Evolutionary conservation across 2,888 invertebrate species (phyloP).

Genomic region (Tricholauxania praeusta): DNA sequence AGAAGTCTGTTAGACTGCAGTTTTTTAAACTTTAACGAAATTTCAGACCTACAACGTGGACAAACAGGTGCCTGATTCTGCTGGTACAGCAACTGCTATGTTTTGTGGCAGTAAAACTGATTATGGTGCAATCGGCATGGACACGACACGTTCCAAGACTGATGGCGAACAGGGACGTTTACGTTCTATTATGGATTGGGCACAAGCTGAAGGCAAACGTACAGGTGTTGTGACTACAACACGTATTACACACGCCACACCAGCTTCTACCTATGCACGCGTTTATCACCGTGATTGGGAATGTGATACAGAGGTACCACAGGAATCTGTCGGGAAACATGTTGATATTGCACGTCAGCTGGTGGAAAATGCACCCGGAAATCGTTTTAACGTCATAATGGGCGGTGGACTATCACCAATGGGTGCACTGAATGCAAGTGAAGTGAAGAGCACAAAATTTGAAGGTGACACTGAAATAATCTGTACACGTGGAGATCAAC

Average conservation of each 20-base stretch:
- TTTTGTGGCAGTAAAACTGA: conserved; percentile 75
- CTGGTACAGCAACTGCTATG: conserved; percentile 77
- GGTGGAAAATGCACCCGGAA: conserved; percentile 74
- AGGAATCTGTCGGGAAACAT: conserved; percentile 64
- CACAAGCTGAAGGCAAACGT: conserved; percentile 71
- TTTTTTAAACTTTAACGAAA: neutral
- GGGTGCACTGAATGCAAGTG: conserved; percentile 59
- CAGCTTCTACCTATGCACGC: conserved; percentile 73
- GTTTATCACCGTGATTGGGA: conserved; percentile 73
- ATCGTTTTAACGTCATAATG: conserved; percentile 73
- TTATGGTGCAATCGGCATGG: conserved; percentile 71
- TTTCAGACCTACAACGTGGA: conserved; percentile 77
- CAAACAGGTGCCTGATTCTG: conserved; percentile 78
- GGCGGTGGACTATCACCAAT: conserved; percentile 73
- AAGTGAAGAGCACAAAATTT: conserved; percentile 53
- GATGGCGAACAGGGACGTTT: conserved; percentile 68
- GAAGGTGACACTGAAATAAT: conserved; percentile 59
- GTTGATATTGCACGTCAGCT: conserved; percentile 75
- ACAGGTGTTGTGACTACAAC: conserved; percentile 78
- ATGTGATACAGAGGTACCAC: conserved; percentile 69
- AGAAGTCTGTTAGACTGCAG: no score
- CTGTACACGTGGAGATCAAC: conserved; percentile 70
- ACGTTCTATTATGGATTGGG: conserved; percentile 72
- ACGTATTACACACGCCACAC: conserved; percentile 76
- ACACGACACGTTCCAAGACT: conserved; percentile 55